Conservation (phyloP, 1,140 invertebrate genomes). For the Cyrtorhinus lividipennis region DNA sequence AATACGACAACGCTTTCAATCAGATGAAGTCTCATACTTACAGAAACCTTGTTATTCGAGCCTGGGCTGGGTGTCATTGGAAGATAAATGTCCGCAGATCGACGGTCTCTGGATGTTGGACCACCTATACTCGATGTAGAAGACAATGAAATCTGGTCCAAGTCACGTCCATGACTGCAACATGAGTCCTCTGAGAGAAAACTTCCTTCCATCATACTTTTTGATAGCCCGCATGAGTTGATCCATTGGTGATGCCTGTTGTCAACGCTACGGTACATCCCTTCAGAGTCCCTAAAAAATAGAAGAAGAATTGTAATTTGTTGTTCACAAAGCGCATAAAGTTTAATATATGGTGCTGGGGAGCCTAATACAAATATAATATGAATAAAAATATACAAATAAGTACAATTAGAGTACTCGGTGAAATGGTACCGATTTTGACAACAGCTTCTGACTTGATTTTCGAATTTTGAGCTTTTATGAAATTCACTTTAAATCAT, state of each 20-base stretch:
- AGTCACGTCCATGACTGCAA: conserved; percentile 31
- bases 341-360: too few species aligned
- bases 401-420: too few species aligned
- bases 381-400: too few species aligned
- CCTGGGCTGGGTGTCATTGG: conserved; percentile 37
- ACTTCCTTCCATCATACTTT: conserved; percentile 37
- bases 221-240: conserved; percentile 36
- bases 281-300: conserved; percentile 11
- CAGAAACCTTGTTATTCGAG: conserved; percentile 36
- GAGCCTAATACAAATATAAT: too few species aligned
- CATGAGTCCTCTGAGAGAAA: conserved; percentile 38
- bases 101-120: conserved; percentile 34
- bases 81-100: conserved; percentile 36
- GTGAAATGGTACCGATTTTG: too few species aligned
- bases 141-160: conserved; percentile 38
- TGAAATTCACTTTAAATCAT: too few species aligned
- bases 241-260: conserved; percentile 11
- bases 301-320: background rate
- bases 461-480: too few species aligned
- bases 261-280: conserved; percentile 15
- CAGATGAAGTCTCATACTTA: conserved; percentile 27
- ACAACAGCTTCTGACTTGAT: too few species aligned
- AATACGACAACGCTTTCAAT: background rate
- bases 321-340: too few species aligned
- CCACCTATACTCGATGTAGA: conserved; percentile 36